Evolutionary conservation across 2,888 invertebrate species (phyloP).

Genomic region (Lasiommata megera): DNA sequence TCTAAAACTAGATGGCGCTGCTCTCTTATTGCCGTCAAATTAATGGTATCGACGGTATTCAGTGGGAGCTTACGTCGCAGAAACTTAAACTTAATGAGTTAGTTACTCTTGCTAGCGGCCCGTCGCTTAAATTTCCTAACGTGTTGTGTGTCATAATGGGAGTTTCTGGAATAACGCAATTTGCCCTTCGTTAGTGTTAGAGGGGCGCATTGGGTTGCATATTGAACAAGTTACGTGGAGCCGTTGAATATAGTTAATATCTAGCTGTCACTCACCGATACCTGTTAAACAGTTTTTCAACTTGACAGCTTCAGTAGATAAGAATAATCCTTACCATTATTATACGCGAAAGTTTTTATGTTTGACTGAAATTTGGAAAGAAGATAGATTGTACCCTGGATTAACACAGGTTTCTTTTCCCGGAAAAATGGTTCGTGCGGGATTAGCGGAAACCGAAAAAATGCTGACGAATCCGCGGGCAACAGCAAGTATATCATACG

Average conservation of each 20-base stretch:
- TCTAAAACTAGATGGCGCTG: no score
- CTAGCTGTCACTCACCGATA: neutral
- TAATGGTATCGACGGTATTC: neutral
- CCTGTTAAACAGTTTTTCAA: neutral
- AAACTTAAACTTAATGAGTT: neutral
- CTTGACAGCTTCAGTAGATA: neutral
- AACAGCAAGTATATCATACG: no score
- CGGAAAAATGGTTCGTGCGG: no score
- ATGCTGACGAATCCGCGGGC: no score
- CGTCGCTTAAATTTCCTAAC: neutral
- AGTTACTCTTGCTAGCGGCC: neutral
- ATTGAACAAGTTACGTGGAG: neutral
- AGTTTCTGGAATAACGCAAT: conserved; percentile 6
- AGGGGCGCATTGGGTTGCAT: conserved; percentile 6
- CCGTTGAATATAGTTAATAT: neutral
- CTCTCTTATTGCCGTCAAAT: neutral
- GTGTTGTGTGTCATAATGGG: neutral
- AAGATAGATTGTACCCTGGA: no score
- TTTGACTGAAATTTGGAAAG: no score
- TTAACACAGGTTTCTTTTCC: no score
- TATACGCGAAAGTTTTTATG: neutral
- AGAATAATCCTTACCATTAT: neutral
- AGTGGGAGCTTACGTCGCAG: neutral
- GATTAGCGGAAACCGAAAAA: no score
- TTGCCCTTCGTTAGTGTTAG: conserved; percentile 6